Base-by-base conservation (phyloP, 1,140 invertebrate species). In the Polypedilum vanderplanki region DNA sequence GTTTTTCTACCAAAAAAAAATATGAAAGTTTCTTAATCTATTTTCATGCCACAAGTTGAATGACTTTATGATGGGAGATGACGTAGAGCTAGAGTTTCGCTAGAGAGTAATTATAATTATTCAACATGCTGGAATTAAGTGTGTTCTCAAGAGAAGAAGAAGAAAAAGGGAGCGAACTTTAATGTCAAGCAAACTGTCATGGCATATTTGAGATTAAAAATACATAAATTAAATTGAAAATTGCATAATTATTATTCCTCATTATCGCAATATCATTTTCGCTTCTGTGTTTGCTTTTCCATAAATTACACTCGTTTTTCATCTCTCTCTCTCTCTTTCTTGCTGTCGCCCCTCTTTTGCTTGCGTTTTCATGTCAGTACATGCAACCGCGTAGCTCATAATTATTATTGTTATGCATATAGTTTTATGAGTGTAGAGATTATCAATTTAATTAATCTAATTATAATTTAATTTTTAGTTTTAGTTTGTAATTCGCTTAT, bases 191-290 rank as follows among this genome's bases (percentile, higher is more conserved):
- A 70, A 70, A 70, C 17, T 70, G 65, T 70, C 65, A 70, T 70
- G 65, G 20, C 65, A 70, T 70, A 18, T 70, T 70, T 70, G 65
- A 70, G 65, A 70, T 70, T 70, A 70, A 70, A 70, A 70, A 70
- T 70, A 70, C 65, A 70, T 70, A 70, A 70, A 70, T 70, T 70
- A 70, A 70, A 70, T 18, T 57, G 46, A 22, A 70, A 70, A 70
- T 70, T 70, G 65, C 65, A 70, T 70, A 70, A 70, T 70, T 70
- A 70, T 70, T 22, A 70, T 70, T 70, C 65, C 17, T 70, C 65
- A 70, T 70, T 70, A 70, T 70, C 20, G 17, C 17, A 70, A 70
- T 20, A 70, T 57, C 46, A 57, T 57, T 57, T 57, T 57, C 46
- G 46, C 46, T 57, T 57, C 46, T 57, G 46, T 57, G 46, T 57